Base-by-base conservation (phyloP, 2,888 invertebrate genomes). In the Monopis laevigella region DNA sequence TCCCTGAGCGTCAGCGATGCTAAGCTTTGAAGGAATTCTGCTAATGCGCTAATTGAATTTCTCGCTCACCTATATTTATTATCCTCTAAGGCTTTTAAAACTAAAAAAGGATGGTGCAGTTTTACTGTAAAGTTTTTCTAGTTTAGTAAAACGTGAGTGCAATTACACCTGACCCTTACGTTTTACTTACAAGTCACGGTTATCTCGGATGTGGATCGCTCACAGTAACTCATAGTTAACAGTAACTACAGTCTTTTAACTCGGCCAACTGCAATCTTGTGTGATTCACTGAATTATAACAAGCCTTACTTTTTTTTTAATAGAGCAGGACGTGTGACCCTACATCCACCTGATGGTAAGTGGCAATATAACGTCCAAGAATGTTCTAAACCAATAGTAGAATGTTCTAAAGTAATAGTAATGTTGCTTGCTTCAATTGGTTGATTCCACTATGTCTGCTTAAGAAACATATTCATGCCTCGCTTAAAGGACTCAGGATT, bases 1-100 rank as follows among this genome's bases (percentile, higher is more conserved):
- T 61, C 59, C 55, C 56, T 56, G 63, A 58, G 56, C 58, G 57
- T 57, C 55, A 54, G 51, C 56, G 35, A 28, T 29, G 39, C 7
- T 11, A 36, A 12, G 16, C 51, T 49, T 38, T 4, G 16, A 16
- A 48, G 49, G 51, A 56, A 56, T 48, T 52, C 51, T 54, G 50
- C 49, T 57, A 50, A 51, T 54, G 47, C 30, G 39, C 50, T 50
- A 52, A 48, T 52, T 50, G 47, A 46, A 47, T 48, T 43, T 46
- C 46, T 45, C 44, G 43, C 42, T n/a, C n/a, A n/a, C n/a, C n/a
- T n/a, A n/a, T n/a, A n/a, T n/a, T n/a, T n/a, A n/a, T n/a, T n/a
- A n/a, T n/a, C n/a, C n/a, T n/a, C n/a, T n/a, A n/a, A n/a, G n/a
- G n/a, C n/a, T n/a, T n/a, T n/a, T n/a, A n/a, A n/a, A n/a, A n/a